Conservation (phyloP, 2,797 vertebrate species). For the Channa striata region DNA sequence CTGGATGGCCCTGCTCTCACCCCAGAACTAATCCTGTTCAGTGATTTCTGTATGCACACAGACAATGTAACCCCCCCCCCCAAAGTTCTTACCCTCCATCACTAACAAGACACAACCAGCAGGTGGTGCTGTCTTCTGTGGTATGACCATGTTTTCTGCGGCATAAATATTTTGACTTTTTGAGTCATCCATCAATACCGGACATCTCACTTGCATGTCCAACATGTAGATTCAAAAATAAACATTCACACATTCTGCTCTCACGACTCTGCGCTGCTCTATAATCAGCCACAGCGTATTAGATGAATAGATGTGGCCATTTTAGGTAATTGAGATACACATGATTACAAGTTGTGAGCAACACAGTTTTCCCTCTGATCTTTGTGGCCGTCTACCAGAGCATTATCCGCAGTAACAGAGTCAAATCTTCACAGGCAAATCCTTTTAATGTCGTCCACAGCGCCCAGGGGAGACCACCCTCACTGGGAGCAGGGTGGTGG, state of each 20-base stretch:
- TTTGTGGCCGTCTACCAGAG: conserved; percentile 59
- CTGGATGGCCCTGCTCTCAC: conserved; percentile 25
- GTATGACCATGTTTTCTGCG: conserved; percentile 53
- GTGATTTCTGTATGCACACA: conserved; percentile 9
- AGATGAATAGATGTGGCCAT: conserved; percentile 55
- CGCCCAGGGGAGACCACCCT: conserved; percentile 84
- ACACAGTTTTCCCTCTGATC: conserved; percentile 68
- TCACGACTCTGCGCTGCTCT: conserved; percentile 9
- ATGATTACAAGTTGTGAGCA: conserved; percentile 68
- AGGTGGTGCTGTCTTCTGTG: conserved; percentile 85
- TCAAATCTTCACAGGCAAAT: conserved; percentile 81
- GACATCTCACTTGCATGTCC: conserved; percentile 16
- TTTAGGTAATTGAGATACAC: conserved; percentile 71
- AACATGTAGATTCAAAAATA: conserved; percentile 13
- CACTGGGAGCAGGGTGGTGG: conserved; percentile 75
- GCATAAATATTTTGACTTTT: conserved; percentile 33
- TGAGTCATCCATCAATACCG: conserved; percentile 13
- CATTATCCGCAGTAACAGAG: conserved; percentile 80
- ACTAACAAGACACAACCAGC: conserved; percentile 70
- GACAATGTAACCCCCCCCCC: not conserved
- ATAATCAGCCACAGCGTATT: conserved; percentile 37
- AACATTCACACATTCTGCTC: conserved; percentile 16
- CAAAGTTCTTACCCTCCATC: conserved; percentile 13
- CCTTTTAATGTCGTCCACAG: conserved; percentile 80
- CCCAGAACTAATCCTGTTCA: conserved; percentile 33